phyloP scores from a whole-genome alignment of 2,888 invertebrate genomes.

The Caenorhabditis doughertyi region DNA sequence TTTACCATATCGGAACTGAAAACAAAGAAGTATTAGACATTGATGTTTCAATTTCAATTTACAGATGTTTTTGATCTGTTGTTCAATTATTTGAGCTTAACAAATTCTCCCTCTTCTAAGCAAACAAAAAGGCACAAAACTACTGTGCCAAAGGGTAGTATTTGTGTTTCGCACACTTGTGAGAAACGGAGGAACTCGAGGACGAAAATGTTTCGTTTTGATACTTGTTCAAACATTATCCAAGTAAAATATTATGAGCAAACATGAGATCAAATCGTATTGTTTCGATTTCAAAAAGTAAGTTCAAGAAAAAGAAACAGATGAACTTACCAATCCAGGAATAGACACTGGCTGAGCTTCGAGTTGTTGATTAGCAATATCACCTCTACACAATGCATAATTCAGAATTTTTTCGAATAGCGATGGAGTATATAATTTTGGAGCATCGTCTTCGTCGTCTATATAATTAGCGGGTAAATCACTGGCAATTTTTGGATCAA shows the following conservation, averaged over 20 bases:
- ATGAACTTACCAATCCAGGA: conserved; percentile 68
- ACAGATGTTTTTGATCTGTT: conserved; percentile 16
- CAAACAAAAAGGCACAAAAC: conserved; percentile 51
- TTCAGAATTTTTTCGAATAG: conserved; percentile 71
- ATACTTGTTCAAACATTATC: conserved; percentile 50
- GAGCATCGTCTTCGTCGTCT: conserved; percentile 72
- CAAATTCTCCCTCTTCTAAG: conserved; percentile 32
- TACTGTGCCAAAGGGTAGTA: conserved; percentile 40
- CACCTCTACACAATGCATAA: conserved; percentile 70
- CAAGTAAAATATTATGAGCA: not conserved
- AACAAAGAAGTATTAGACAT: conserved; percentile 14
- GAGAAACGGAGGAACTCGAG: conserved; percentile 9
- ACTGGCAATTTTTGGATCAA: conserved; percentile 22
- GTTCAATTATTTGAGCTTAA: conserved; percentile 33
- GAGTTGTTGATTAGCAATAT: conserved; percentile 70
- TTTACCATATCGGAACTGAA: conserved; percentile 76
- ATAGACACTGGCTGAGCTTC: conserved; percentile 70
- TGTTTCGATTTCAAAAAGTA: too few species aligned
- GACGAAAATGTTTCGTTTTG: conserved; percentile 28
- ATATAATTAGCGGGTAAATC: conserved; percentile 28
- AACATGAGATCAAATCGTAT: too few species aligned
- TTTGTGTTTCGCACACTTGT: conserved; percentile 57
- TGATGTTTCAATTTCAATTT: conserved; percentile 1
- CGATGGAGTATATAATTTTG: conserved; percentile 67
- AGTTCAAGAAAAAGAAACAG: too few species aligned